These are phyloP conservation scores for Artemia franciscana DNA, from an alignment of 1,140 invertebrate genomes.

Conservation along the genomic window DNA sequence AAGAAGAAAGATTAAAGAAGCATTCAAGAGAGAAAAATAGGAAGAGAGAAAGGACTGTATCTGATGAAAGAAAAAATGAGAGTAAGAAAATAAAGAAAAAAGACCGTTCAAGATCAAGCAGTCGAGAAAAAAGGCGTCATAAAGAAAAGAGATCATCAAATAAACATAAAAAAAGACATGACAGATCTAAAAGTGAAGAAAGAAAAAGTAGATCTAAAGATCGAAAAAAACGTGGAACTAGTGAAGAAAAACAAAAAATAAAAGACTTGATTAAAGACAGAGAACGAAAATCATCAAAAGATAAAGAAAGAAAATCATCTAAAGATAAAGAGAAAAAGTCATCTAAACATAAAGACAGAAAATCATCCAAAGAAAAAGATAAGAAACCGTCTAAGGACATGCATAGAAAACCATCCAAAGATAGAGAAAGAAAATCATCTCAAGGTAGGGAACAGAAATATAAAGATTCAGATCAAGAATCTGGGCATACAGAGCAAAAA, in stretches of 20 bases:
- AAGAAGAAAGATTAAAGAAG: constrained; percentile 5
- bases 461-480: constrained; percentile 11
- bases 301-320: neutral
- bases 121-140: too few species aligned
- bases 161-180: neutral
- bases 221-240: too few species aligned
- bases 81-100: constrained; percentile 7
- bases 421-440: neutral
- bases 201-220: too few species aligned
- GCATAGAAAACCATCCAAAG: constrained; percentile 8
- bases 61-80: constrained; percentile 8
- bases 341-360: neutral
- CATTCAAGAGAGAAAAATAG: constrained; percentile 9
- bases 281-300: neutral
- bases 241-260: neutral
- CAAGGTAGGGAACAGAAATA: constrained; percentile 15
- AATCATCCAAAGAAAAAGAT: constrained; percentile 2
- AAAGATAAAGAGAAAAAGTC: neutral
- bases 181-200: neutral
- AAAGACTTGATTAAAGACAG: neutral
- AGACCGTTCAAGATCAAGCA: neutral
- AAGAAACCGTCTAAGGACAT: constrained; percentile 7
- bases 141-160: neutral
- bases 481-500: constrained; percentile 13
- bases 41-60: constrained; percentile 12